Evolutionary conservation across 2,797 vertebrate genomes (phyloP), one percentile per base, ranked within the genome.

Genomic region (Ceryle rudis): DNA sequence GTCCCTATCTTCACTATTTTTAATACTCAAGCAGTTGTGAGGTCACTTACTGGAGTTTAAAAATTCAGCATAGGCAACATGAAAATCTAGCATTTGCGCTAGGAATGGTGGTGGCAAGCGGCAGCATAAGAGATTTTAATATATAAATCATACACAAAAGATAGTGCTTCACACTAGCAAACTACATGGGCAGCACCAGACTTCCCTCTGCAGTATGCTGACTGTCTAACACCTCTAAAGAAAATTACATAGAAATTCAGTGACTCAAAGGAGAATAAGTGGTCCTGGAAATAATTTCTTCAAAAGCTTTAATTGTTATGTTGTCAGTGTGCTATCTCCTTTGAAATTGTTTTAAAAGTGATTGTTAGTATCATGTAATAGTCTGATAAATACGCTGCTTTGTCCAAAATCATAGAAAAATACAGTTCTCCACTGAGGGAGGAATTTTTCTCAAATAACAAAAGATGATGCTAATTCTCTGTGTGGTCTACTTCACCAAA

Each of bases 381-480:
- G 51, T 25, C 47, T 66, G 55, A 82, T 66, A 85, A 94, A 66
- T 60, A 65, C 0, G 1, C 4, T 81, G 49, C 61, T 65, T 69
- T 70, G 31, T 77, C 19, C 65, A 54, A 90, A 73, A 39, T 42
- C n/a, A 8, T 6, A 31, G 26, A 28, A 73, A 82, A 66, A 47
- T 35, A 46, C 22, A 77, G 29, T 42, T 73, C 14, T 89, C 26
- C 60, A 39, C 51, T 52, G 47, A 90, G 55, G 67, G 65, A 49
- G 29, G 29, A 58, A 62, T 85, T 91, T 77, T 85, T 14, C 80
- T 82, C 46, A 77, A 91, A 75, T 41, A 33, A 29, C 66, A 74
- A 51, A 81, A 89, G 69, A 52, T 94, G 86, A 81, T 89, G 44
- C 23, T 77, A 91, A 87, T 91, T 91, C 46, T 87, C n/a, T 77